Base-by-base conservation (phyloP, 2,113 vertebrate genomes). In the Tachuris rubrigastra region DNA sequence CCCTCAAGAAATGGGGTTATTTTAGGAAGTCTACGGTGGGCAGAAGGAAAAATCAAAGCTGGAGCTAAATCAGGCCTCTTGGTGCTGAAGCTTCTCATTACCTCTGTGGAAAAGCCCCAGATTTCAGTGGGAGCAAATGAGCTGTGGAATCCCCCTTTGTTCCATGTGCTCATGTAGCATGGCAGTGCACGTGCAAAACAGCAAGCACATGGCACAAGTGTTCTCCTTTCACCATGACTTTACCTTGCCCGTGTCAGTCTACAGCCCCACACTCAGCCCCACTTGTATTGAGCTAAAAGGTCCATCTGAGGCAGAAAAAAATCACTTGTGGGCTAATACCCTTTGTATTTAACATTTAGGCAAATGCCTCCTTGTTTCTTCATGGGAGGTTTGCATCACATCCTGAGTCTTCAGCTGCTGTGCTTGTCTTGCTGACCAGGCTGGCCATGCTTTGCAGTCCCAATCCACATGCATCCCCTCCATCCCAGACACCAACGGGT, bases 241-340 rank as follows among this genome's bases (percentile, higher is more conserved):
- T 23, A n/a, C 37, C 37, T 22, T 66, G 22, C 30, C 14, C 0
- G 0, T 17, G 31, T 27, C 0, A 1, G n/a, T 19, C 44, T 24
- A 11, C 0, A 1, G 23, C 56, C 10, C 67, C 9, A 2, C 23
- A 14, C 20, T 30, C 58, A 23, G 33, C 35, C 25, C 66, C n/a
- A 8, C 28, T 72, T 85, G 23, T 18, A 37, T 20, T 12, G 10
- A 73, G 10, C 6, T 74, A 41, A 89, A 80, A 31, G 41, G n/a
- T 30, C 31, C 56, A 25, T 7, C 5, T 0, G 0, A 81, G 37
- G 28, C 22, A 89, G 46, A 50, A 73, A 55, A 77, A 66, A 39
- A 42, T 35, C 30, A n/a, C 31, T 23, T 73, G 20, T 55, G 41
- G 20, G n/a, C 23, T 62, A 77, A 76, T 66, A 20, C 18, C 31